Percentiles rank a stretch among this genome's conserved stretches.
Evolutionary conservation across 2,888 invertebrate genomes (phyloP).

Genomic region (Diplolepis rosae): DNA sequence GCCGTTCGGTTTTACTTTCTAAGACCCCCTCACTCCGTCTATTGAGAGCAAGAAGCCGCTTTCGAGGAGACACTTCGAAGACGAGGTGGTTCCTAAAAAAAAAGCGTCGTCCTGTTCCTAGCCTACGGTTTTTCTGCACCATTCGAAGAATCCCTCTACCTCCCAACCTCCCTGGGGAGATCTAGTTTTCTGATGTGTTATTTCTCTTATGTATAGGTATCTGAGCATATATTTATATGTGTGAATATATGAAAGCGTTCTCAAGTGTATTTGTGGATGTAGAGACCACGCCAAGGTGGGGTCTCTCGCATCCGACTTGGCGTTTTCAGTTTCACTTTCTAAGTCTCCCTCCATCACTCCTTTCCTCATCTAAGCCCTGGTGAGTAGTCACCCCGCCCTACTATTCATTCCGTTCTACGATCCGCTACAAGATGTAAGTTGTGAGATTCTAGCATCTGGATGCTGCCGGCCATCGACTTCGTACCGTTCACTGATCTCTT

Average conservation of each 20-base stretch:
- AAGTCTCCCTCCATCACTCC: slow-evolving; percentile 59
- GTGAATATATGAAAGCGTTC: background rate
- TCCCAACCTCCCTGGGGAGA: slow-evolving; percentile 39
- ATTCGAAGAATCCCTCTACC: slow-evolving; percentile 31
- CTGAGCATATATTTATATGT: slow-evolving; percentile 3
- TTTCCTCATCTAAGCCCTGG: slow-evolving; percentile 49
- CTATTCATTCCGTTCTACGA: slow-evolving; percentile 48
- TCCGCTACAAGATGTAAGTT: slow-evolving; percentile 40
- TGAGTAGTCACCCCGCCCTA: slow-evolving; percentile 51
- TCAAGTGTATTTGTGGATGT: slow-evolving; percentile 31
- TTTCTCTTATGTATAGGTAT: background rate
- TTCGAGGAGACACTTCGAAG: slow-evolving; percentile 49
- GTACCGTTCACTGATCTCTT: slow-evolving; percentile 27
- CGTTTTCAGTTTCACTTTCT: slow-evolving; percentile 74
- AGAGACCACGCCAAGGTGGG: slow-evolving; percentile 72
- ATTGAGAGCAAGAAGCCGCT: slow-evolving; percentile 35
- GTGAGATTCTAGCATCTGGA: slow-evolving; percentile 16
- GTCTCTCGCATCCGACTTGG: slow-evolving; percentile 69
- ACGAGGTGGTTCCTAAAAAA: slow-evolving; percentile 42
- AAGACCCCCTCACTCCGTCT: slow-evolving; percentile 52
- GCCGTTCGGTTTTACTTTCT: slow-evolving; percentile 72
- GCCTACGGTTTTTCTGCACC: slow-evolving; percentile 8
- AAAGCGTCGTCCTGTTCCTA: slow-evolving; percentile 41
- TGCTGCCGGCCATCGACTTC: slow-evolving; percentile 8
- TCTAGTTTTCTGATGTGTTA: slow-evolving; percentile 37